Percentiles rank a stretch among this genome's conserved stretches.
phyloP scores from a whole-genome alignment of 2,113 vertebrate species.

The Oryzias melastigma region DNA sequence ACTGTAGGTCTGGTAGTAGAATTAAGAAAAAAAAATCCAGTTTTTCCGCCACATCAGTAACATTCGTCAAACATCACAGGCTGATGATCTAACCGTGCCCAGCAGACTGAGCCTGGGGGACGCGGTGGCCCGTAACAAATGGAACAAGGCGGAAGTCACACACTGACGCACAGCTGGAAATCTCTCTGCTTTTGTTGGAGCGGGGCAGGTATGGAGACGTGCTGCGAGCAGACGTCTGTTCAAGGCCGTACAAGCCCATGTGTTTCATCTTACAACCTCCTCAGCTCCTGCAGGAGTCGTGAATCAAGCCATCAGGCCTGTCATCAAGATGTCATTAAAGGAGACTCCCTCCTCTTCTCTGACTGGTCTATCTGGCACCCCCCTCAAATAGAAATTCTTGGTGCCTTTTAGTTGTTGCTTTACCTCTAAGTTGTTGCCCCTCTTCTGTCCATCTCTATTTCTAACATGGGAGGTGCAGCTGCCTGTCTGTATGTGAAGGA shows the following conservation, averaged over 20 bases:
- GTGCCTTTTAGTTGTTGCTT: conserved; percentile 24
- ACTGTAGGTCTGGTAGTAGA: no score
- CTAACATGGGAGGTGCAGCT: conserved; percentile 36
- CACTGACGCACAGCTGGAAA: conserved; percentile 51
- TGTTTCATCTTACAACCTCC: conserved; percentile 46
- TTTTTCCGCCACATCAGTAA: conserved; percentile 4
- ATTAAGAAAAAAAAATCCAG: neutral
- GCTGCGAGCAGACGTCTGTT: conserved; percentile 35
- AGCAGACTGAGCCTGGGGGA: conserved; percentile 21
- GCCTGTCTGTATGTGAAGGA: conserved; percentile 21
- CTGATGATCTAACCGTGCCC: conserved; percentile 28
- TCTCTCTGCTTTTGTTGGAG: conserved; percentile 20
- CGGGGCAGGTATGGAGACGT: conserved; percentile 38
- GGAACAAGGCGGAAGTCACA: conserved; percentile 30
- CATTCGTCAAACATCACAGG: conserved; percentile 1
- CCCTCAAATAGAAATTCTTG: conserved; percentile 43
- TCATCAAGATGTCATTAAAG: conserved; percentile 71
- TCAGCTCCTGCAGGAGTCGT: conserved; percentile 24
- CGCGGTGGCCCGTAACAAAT: conserved; percentile 21
- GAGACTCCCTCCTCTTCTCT: conserved; percentile 16
- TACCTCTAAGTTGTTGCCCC: conserved; percentile 21
- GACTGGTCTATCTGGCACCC: conserved; percentile 10
- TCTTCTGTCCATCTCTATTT: conserved; percentile 45
- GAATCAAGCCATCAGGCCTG: conserved; percentile 50
- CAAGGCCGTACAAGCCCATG: conserved; percentile 25